Conservation (phyloP, 2,113 vertebrate species). For the Cynocephalus volans region DNA sequence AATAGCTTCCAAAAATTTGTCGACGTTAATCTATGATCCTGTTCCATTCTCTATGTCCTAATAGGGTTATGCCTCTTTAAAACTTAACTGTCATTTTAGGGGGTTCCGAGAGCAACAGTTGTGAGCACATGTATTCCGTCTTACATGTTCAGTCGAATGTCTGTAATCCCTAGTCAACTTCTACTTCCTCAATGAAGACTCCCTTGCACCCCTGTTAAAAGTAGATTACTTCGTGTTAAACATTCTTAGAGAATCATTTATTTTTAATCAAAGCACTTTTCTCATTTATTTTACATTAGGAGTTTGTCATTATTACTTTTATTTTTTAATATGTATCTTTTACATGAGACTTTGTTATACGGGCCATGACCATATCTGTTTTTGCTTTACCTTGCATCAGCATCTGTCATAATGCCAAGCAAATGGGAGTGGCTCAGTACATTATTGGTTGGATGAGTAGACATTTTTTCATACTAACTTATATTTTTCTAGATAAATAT, state of each 20-base stretch:
- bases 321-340: neutral
- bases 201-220: neutral
- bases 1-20: neutral
- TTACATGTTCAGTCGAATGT: neutral
- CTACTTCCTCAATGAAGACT: neutral
- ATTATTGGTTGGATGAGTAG: slow-evolving; percentile 5
- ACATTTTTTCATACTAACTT: neutral
- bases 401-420: neutral
- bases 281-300: neutral
- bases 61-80: neutral
- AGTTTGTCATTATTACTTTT: neutral
- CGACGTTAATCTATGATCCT: neutral
- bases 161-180: neutral
- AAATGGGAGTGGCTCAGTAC: neutral
- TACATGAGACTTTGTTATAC: neutral
- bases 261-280: neutral
- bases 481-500: slow-evolving; percentile 9
- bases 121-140: neutral
- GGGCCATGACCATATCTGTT: neutral
- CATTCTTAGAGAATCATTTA: neutral
- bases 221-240: neutral
- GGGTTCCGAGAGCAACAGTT: neutral
- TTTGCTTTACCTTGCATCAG: neutral
- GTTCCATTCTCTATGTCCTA: neutral
- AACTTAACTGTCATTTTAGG: neutral